Base-by-base conservation (phyloP, 2,797 vertebrate species). In the Sebastes matsubarae region DNA sequence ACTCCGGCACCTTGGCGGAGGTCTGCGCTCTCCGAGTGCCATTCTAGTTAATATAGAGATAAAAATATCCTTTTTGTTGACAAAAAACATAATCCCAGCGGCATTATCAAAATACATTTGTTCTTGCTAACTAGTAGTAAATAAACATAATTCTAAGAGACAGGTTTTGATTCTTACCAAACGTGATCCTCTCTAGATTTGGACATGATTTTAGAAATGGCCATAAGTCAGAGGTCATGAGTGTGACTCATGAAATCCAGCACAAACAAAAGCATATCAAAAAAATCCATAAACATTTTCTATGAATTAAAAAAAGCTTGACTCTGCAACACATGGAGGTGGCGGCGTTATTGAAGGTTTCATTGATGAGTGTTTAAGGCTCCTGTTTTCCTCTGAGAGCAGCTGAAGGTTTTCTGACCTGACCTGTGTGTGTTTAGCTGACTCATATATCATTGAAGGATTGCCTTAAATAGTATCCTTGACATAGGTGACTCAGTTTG, bases 391-490 rank as follows among this genome's bases (percentile, higher is more conserved):
- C 34, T 46, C 34, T 66, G 34, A 71, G 25, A 42, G 58, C n/a
- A 63, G 36, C 61, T 29, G 4, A 58, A 59, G 52, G 12, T 60
- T 77, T 64, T 34, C 55, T 58, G 46, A 32, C 67, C 29, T 20
- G 25, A 58, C 67, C 57, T 68, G 13, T 30, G 54, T 42, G 22
- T 75, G 36, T 38, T 27, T 25, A 65, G 25, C 11, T 71, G 68
- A 68, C 75, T 38, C 10, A 32, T 63, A 8, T 75, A 38, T 81
- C 65, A 86, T 83, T 83, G 46, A 77, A 64, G 75, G 83, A 81
- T 86, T 86, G 67, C 32, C 72, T 29, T 76, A 80, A 88, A 75
- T 66, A 84, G 74, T 36, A 58, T 78, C 25, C 82, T 87, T 70
- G 24, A 55, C 72, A 64, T 0, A 3, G 30, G 46, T 81, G 78